A percentile compares a stretch with the other conserved stretches of the same genome.
phyloP scores from a whole-genome alignment of 2,888 invertebrate species.

The Andrena trimmerana region DNA sequence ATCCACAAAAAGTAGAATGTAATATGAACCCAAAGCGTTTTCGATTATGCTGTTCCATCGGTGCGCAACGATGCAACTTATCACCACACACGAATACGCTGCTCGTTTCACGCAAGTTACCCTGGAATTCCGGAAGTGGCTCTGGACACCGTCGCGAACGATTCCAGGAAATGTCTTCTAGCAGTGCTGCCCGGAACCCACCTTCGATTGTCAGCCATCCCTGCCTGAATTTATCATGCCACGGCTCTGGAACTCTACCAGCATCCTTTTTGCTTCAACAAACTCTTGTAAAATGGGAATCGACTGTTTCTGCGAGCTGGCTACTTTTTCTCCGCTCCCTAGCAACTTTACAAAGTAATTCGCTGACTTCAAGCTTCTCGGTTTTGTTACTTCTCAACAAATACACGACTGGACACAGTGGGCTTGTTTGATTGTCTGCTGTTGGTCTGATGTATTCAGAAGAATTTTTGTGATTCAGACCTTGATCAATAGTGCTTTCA shows the following conservation, averaged over 20 bases:
- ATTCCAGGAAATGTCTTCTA: constrained; percentile 57
- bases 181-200: constrained; percentile 49
- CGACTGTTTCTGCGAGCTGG: too few species aligned
- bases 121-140: constrained; percentile 54
- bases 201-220: constrained; percentile 57
- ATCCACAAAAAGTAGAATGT: neutral
- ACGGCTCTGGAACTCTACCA: constrained; percentile 20
- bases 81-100: neutral
- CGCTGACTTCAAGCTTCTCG: too few species aligned
- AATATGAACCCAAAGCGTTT: neutral
- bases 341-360: too few species aligned
- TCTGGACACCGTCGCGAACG: constrained; percentile 38
- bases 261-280: neutral
- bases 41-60: neutral
- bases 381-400: too few species aligned
- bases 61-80: neutral
- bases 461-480: too few species aligned
- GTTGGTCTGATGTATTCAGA: too few species aligned
- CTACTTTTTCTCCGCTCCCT: too few species aligned
- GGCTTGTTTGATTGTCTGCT: too few species aligned
- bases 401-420: too few species aligned
- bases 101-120: constrained; percentile 20
- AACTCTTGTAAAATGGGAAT: neutral
- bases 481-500: too few species aligned
- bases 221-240: constrained; percentile 65